Evolutionary conservation across 2,113 vertebrate genomes (phyloP), one percentile per base, ranked within the genome.

Genomic region (Accipiter cooperii): DNA sequence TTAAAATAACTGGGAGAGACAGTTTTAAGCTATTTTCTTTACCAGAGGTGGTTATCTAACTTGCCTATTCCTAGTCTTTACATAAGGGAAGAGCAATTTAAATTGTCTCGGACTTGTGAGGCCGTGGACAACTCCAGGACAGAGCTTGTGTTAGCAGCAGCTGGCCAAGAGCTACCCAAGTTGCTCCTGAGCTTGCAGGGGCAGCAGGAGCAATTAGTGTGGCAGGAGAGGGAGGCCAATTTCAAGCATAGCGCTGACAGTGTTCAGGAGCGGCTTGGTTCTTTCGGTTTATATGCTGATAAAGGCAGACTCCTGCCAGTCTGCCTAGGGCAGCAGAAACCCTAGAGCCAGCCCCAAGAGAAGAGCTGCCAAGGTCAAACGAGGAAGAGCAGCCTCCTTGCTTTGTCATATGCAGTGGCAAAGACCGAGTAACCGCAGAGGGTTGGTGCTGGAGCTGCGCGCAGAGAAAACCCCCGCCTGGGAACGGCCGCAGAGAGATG

Each of bases 41-140:
- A 74, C 94, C 95, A 96, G 95, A 89, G 93, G 96, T 94, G 76
- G 91, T 97, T 96, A 97, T 94, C 96, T 96, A 96, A 97, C 19
- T 34, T 42, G 96, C 36, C 93, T 94, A 90, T 88, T 95, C 92
- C 64, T 92, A 83, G 79, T 31, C 64, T 90, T 97, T 96, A 95
- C 90, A 78, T 96, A 96, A 97, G 90, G 29, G 68, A 74, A 91
- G 85, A 86, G 46, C 51, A 65, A 69, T 77, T 69, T 40, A 33
- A 86, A 51, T 38, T 61, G 69, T 40, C 61, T 75, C 57, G 36
- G 77, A 11, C 24, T 65, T 36, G 47, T 19, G 66, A 44, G 47
- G 90, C 22, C 6, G 1, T 26, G 70, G 71, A 80, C 87, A 61
- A 57, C 58, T 70, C 58, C 84, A 70, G 77, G 64, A 74, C 10